Evolutionary conservation across 2,888 invertebrate species (phyloP).

Genomic region (Trichacis sp.): DNA sequence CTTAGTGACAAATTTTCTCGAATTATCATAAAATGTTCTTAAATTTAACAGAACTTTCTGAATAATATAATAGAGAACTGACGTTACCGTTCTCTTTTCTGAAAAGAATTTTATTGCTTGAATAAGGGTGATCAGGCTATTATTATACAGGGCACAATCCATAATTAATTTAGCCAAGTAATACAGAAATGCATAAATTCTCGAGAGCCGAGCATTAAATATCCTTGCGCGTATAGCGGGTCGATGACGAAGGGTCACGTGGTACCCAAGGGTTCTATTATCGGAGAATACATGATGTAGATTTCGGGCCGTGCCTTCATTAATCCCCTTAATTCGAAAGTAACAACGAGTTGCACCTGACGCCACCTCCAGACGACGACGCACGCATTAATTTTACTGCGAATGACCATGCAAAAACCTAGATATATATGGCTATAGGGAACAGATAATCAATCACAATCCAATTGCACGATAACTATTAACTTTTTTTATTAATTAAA

Average conservation of each 20-base stretch:
- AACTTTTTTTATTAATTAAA: too few relatives aligned
- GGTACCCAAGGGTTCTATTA: conserved; percentile 53
- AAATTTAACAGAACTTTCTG: too few relatives aligned
- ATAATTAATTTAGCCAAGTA: conserved; percentile 1
- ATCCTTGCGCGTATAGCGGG: conserved; percentile 11
- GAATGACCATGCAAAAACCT: neutral
- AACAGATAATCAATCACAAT: conserved; percentile 50
- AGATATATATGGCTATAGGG: neutral
- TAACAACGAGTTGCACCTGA: conserved; percentile 61
- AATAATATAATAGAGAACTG: too few relatives aligned
- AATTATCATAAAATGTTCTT: too few relatives aligned
- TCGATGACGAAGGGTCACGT: conserved; percentile 42
- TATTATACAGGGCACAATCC: neutral
- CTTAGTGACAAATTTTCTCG: too few relatives aligned
- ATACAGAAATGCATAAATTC: conserved; percentile 1
- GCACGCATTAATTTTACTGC: conserved; percentile 27
- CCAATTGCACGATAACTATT: conserved; percentile 38
- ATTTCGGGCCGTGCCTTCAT: conserved; percentile 49
- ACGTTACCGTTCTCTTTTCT: neutral
- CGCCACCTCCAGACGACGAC: conserved; percentile 38
- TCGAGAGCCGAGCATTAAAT: neutral
- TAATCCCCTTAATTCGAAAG: conserved; percentile 63
- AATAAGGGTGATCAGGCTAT: neutral
- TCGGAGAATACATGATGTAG: conserved; percentile 50
- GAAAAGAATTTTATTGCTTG: neutral